phyloP scores from a whole-genome alignment of 1,140 invertebrate species.

The Holcopasites calliopsidis region DNA sequence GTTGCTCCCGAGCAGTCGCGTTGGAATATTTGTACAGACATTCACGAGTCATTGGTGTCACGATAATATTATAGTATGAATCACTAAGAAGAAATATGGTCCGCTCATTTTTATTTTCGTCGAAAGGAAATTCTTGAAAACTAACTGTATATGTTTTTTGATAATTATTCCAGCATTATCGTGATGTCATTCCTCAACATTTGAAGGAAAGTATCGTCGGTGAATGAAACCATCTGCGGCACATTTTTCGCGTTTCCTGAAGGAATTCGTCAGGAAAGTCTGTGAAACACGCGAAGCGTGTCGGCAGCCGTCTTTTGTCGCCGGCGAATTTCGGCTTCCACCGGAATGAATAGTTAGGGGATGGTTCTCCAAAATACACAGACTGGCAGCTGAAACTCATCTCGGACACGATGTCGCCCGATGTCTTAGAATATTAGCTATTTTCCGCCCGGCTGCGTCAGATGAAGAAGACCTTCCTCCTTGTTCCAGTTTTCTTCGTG shows the following conservation, averaged over 20 bases:
- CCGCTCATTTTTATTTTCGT: too few species aligned
- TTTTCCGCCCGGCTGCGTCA: conserved; percentile 62
- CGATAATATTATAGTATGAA: not conserved
- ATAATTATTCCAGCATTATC: too few species aligned
- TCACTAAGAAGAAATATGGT: too few species aligned
- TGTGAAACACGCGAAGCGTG: conserved; percentile 4
- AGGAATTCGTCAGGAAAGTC: conserved; percentile 41
- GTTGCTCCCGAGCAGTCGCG: not conserved
- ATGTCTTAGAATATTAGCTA: conserved; percentile 69
- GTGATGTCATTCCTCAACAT: too few species aligned
- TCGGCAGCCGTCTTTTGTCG: conserved; percentile 12
- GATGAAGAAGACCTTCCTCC: conserved; percentile 49
- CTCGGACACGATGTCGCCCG: conserved; percentile 49
- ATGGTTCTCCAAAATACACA: conserved; percentile 13
- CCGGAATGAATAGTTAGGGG: not conserved
- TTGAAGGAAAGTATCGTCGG: too few species aligned
- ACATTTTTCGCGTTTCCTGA: not conserved
- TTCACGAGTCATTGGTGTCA: not conserved
- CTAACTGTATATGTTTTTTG: too few species aligned
- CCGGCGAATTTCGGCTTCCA: conserved; percentile 17
- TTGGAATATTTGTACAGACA: not conserved
- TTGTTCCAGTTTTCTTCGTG: conserved; percentile 27
- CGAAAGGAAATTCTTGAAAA: too few species aligned
- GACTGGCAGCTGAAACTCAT: conserved; percentile 51
- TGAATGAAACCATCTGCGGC: not conserved